These are phyloP conservation scores for Lithophane socia DNA, from an alignment of 2,888 invertebrate genomes.

Conservation along the genomic window DNA sequence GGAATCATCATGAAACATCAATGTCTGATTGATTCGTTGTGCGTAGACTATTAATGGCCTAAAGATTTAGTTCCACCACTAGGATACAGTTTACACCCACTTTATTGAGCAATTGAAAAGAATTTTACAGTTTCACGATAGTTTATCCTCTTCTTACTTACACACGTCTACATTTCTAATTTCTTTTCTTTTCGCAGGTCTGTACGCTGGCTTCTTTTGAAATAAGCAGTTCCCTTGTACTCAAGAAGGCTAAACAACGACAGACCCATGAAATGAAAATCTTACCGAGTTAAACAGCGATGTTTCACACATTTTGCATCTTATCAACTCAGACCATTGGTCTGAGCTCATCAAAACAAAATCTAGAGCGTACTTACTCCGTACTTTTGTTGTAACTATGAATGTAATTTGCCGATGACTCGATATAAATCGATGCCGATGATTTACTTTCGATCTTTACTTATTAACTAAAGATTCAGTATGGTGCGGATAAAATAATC, in stretches of 20 bases:
- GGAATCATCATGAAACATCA: background rate
- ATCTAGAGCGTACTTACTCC: background rate
- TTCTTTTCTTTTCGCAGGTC: background rate
- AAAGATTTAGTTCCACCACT: background rate
- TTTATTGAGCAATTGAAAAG: background rate
- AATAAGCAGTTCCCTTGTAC: background rate
- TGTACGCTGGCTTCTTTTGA: background rate
- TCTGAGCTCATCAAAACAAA: too few relatives aligned
- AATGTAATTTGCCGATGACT: background rate
- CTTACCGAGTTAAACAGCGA: slow-evolving; percentile 24
- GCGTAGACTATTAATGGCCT: background rate
- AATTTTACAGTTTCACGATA: background rate
- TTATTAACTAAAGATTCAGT: background rate
- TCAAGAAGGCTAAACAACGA: background rate
- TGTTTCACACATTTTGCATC: slow-evolving; percentile 22
- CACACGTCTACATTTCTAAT: background rate
- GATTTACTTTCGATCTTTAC: background rate
- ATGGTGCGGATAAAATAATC: background rate
- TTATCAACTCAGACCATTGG: too few relatives aligned
- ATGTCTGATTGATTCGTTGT: background rate
- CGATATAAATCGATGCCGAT: background rate
- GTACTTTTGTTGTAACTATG: background rate
- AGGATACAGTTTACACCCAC: background rate
- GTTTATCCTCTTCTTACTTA: background rate
- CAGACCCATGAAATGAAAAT: background rate